These are phyloP conservation scores for Saccopteryx bilineata DNA, from an alignment of 2,113 vertebrate species.

Conservation along the genomic window DNA sequence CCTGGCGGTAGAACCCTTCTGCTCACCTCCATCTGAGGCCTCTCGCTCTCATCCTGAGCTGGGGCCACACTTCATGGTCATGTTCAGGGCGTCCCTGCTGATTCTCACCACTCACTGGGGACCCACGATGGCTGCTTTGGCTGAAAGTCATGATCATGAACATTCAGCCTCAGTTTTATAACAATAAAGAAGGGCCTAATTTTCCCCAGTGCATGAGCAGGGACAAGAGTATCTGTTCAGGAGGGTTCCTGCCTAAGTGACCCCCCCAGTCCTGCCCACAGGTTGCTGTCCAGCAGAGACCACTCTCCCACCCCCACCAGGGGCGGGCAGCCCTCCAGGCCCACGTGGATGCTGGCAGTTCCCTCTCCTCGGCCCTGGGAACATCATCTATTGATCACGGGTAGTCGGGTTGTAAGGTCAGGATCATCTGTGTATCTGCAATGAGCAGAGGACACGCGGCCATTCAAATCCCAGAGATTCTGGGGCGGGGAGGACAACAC, in stretches of 20 bases:
- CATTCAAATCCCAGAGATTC: slow-evolving; percentile 32
- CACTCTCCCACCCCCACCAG: accelerated
- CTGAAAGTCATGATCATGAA: background rate
- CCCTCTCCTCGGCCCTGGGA: background rate
- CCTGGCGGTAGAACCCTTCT: background rate
- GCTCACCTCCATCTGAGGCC: accelerated
- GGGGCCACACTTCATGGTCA: accelerated
- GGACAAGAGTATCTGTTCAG: background rate
- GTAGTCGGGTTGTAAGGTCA: background rate
- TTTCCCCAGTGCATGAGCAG: background rate
- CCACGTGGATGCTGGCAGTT: accelerated
- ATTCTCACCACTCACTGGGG: background rate
- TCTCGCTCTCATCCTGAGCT: background rate
- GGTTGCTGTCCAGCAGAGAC: background rate
- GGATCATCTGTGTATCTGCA: background rate
- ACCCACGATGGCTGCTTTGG: accelerated
- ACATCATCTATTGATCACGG: accelerated
- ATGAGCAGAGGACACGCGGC: background rate
- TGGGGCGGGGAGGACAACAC: background rate
- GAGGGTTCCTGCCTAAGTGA: background rate
- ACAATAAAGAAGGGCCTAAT: too few species aligned
- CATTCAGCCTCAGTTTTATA: background rate
- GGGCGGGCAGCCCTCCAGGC: background rate
- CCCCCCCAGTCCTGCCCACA: accelerated
- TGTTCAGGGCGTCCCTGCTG: background rate